Percentiles rank a stretch among this genome's conserved stretches.
Evolutionary conservation across 2,888 invertebrate genomes (phyloP).

Genomic region (Elegia similella): DNA sequence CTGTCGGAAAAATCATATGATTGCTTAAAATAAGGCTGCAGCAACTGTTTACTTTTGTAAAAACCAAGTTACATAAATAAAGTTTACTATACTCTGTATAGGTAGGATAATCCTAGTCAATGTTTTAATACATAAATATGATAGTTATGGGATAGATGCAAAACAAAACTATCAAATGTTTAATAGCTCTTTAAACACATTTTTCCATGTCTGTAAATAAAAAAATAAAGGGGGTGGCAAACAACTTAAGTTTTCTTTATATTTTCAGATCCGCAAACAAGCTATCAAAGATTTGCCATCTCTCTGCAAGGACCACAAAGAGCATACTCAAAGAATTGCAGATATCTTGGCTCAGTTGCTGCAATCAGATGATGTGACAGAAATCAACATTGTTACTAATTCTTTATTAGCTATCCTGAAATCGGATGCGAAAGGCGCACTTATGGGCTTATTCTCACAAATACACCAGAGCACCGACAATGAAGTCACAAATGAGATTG

Average conservation of each 20-base stretch:
- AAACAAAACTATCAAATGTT: too few relatives aligned
- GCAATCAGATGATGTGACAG: conserved; percentile 91
- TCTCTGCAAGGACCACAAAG: conserved; percentile 92
- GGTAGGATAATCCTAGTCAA: too few relatives aligned
- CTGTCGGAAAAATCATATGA: too few relatives aligned
- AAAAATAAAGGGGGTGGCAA: too few relatives aligned
- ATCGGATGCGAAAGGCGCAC: conserved; percentile 85
- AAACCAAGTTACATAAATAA: too few relatives aligned
- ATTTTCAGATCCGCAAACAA: conserved; percentile 92
- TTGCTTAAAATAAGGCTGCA: too few relatives aligned
- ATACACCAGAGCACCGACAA: conserved; percentile 75
- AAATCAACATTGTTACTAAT: conserved; percentile 91
- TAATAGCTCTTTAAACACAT: too few relatives aligned
- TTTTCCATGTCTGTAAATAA: too few relatives aligned
- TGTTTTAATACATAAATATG: too few relatives aligned
- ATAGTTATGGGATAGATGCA: too few relatives aligned
- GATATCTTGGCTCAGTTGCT: conserved; percentile 95
- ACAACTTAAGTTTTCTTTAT: neutral
- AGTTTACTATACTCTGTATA: too few relatives aligned
- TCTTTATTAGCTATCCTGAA: conserved; percentile 90
- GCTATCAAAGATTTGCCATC: conserved; percentile 95
- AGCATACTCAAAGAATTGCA: conserved; percentile 92
- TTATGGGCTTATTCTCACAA: conserved; percentile 80
- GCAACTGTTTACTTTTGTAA: too few relatives aligned
- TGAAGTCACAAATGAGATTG: conserved; percentile 84